Evolutionary conservation across 1,140 invertebrate genomes (phyloP), one percentile per base, ranked within the genome.

Genomic region (Ridgeia piscesae): DNA sequence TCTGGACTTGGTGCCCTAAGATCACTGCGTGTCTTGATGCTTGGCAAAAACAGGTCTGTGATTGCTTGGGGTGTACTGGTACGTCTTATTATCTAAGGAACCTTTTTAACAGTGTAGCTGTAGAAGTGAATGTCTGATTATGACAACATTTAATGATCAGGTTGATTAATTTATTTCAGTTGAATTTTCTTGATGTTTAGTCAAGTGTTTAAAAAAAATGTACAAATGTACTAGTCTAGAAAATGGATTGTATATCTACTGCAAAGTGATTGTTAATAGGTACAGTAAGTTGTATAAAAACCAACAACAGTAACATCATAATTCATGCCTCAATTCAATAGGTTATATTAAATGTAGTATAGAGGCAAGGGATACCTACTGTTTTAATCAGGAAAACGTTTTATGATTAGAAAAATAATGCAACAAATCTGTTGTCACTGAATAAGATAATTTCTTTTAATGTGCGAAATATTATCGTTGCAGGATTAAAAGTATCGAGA

Each of bases 21-120:
- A 90, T 98, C 97, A 95, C 96, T 99, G 17, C 96, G 98, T 94
- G 98, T 99, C 8, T 96, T 99, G 90, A 97, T 99, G 92, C 97
- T 99, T 94, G 98, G 98, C 11, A 99, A 99, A 96, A 99, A 99
- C 95, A 97, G 98, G 96, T 96, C 95, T 21, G 35, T 50, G 33
- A 27, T 58, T 14, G 4, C 35, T 27, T 17, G 6, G n/a, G 31
- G 33, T 21, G 89, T 90, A n/a, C n/a, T n/a, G n/a, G n/a, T 42
- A 6, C 4, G 42, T 42, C 11, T 42, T 42, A 42, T 11, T 42
- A 4, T 42, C 4, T 42, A 42, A 42, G 42, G 4, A 42, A 11
- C 42, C 11, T 4, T 42, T 42, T 42, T 11, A 42, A 77, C 58
- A 77, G 58, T 42, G 58, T 77, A 21, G 8, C 27, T 77, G 27